These are phyloP conservation scores for Cirrhinus molitorella DNA, from an alignment of 2,797 vertebrate species.

Conservation along the genomic window DNA sequence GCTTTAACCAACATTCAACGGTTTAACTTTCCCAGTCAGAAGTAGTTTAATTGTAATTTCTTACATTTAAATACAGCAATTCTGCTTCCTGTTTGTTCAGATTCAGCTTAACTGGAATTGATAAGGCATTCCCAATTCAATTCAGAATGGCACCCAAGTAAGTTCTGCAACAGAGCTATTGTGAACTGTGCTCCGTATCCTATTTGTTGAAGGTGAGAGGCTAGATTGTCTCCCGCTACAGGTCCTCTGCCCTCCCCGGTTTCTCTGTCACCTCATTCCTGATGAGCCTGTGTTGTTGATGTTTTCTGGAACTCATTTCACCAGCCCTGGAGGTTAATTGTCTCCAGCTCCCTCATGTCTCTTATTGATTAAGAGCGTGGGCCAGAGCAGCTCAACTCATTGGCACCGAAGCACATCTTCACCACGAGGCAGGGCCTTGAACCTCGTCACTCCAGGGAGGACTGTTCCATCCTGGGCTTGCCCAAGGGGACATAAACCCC, in stretches of 20 bases:
- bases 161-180: neutral
- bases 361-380: slow-evolving; percentile 55
- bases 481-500: slow-evolving; percentile 16
- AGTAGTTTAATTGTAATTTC: neutral
- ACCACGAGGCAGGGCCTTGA: slow-evolving; percentile 26
- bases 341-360: slow-evolving; percentile 46
- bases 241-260: slow-evolving; percentile 20
- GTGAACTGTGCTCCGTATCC: slow-evolving; percentile 27
- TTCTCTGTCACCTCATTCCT: slow-evolving; percentile 36
- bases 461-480: slow-evolving; percentile 27
- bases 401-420: slow-evolving; percentile 28
- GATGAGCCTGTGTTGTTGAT: slow-evolving; percentile 36
- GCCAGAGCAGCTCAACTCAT: slow-evolving; percentile 42
- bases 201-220: slow-evolving; percentile 39
- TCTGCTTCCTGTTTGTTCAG: neutral
- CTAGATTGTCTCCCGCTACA: slow-evolving; percentile 14
- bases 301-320: slow-evolving; percentile 43
- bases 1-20: neutral
- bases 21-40: neutral
- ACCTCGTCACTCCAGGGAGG: slow-evolving; percentile 27
- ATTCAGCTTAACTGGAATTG: neutral
- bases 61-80: neutral
- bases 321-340: slow-evolving; percentile 58
- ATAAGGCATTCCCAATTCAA: neutral
- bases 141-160: neutral